These are phyloP conservation scores for Exocentrus adspersus DNA, from an alignment of 2,888 invertebrate genomes.

Conservation along the genomic window DNA sequence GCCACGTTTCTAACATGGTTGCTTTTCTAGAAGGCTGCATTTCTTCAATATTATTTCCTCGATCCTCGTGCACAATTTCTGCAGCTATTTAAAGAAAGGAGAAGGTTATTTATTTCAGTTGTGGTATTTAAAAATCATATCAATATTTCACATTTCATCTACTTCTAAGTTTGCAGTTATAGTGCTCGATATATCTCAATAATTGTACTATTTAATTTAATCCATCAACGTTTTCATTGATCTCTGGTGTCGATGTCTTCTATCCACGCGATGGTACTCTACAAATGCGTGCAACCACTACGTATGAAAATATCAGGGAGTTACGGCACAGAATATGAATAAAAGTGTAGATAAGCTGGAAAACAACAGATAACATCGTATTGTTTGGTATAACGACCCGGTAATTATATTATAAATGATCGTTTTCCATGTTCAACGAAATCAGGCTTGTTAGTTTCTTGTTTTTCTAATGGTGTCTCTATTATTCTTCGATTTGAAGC, in stretches of 20 bases:
- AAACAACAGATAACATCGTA: conserved; percentile 31
- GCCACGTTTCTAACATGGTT: no score
- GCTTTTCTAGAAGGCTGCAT: no score
- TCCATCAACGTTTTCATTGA: neutral
- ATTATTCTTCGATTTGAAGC: conserved; percentile 43
- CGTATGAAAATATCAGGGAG: conserved; percentile 8
- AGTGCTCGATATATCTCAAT: no score
- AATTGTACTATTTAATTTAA: neutral
- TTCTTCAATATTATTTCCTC: no score
- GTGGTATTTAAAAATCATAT: no score
- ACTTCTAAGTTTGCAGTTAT: no score
- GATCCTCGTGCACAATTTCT: no score
- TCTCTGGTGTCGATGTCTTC: neutral
- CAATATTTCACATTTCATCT: no score
- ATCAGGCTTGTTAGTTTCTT: conserved; percentile 51
- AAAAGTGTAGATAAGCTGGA: conserved; percentile 27
- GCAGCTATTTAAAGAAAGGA: no score
- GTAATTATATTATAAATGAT: conserved; percentile 60
- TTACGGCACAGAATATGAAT: conserved; percentile 24
- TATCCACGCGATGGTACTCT: neutral
- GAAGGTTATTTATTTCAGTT: no score
- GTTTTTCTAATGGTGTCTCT: conserved; percentile 49
- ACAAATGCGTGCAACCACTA: conserved; percentile 15
- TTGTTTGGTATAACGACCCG: conserved; percentile 51
- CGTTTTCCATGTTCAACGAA: conserved; percentile 56